Base-by-base conservation (phyloP, 2,797 vertebrate genomes). In the Sebastes oblongus region DNA sequence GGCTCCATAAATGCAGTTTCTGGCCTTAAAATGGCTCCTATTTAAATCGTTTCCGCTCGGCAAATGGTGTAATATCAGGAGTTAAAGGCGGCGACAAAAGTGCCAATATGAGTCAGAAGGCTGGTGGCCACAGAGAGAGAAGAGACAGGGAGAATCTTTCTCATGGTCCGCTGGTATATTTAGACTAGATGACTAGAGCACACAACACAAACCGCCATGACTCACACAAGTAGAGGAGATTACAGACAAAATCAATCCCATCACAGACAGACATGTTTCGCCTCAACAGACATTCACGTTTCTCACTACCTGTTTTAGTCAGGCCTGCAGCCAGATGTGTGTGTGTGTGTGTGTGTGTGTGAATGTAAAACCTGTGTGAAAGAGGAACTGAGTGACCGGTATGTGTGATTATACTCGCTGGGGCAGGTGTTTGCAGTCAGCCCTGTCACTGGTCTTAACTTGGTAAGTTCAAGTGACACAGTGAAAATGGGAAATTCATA, bases 241-340 rank as follows among this genome's bases (percentile, higher is more conserved):
- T 77, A 72, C 61, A 85, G 70, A 82, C 68, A 62, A 75, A 80
- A 85, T 88, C 73, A 78, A 30, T 78, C 84, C 79, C 68, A 39
- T 52, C 30, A 3, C 82, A 85, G 77, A 70, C 70, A 50, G 81
- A 73, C 79, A 54, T 3, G 87, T 88, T 90, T 91, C 80, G 76
- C 86, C 86, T 82, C 89, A 90, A 60, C 66, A 72, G 77, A 59
- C 74, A 59, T 75, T 72, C 77, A 69, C 66, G 69, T 85, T 86
- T 95, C 84, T 94, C 92, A 92, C 91, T 93, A 93, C 93, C 94
- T 84, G 86, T 94, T 95, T 93, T 86, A 34, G 76, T 87, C 75
- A 76, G 75, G n/a, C 32, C 71, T 25, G 80, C 55, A 61, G 59
- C 30, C 59, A 34, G 59, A 30, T 34, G 59, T 64, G 72, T 62